These are phyloP conservation scores for Porites lobata DNA, from an alignment of 92 coral and sea anemone genomes.

Conservation along the genomic window DNA sequence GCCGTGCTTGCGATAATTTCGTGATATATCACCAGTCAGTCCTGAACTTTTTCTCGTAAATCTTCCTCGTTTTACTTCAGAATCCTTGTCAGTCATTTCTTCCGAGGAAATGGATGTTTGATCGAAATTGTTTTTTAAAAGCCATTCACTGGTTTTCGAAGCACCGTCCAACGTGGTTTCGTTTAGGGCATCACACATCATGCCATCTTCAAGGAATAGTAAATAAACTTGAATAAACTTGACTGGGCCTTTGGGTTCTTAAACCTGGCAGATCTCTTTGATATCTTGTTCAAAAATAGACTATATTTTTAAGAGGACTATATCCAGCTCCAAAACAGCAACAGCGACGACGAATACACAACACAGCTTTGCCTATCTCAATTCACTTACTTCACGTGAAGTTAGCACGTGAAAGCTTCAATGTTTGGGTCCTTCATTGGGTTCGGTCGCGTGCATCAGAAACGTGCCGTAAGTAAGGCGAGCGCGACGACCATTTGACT, in stretches of 20 bases:
- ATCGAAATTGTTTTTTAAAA: constrained; percentile 21
- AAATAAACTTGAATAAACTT: background rate
- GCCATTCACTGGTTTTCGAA: constrained; percentile 49
- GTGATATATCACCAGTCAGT: constrained; percentile 6
- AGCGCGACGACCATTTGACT: too few species aligned
- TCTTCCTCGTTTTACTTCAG: background rate
- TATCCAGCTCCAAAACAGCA: too few species aligned
- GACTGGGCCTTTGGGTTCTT: background rate
- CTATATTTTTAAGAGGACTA: too few species aligned
- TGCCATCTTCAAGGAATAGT: background rate
- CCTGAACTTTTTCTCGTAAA: background rate
- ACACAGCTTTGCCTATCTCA: too few species aligned
- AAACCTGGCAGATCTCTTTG: too few species aligned
- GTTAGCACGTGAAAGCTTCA: too few species aligned
- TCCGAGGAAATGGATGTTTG: constrained; percentile 18
- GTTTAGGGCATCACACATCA: constrained; percentile 39
- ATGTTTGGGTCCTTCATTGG: too few species aligned
- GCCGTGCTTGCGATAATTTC: background rate
- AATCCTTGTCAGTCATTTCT: background rate
- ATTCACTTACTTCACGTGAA: too few species aligned
- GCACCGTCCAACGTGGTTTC: constrained; percentile 21
- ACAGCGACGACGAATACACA: too few species aligned
- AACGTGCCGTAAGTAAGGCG: too few species aligned
- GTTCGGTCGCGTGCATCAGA: too few species aligned
- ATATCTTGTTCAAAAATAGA: too few species aligned